These are phyloP conservation scores for Chaetophractus vellerosus DNA, from an alignment of 2,797 vertebrate species.

Conservation along the genomic window DNA sequence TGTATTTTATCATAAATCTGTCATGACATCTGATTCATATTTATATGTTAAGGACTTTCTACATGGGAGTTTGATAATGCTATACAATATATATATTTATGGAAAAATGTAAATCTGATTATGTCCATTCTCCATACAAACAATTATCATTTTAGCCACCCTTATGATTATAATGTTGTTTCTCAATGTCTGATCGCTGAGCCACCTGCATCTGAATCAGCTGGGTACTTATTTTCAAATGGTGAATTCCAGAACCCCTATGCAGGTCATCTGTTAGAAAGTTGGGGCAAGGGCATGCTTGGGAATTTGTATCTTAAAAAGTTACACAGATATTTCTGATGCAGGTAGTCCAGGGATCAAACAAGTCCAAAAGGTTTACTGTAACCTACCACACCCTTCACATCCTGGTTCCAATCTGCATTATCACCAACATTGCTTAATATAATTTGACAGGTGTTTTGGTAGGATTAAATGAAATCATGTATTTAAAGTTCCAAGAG, in stretches of 20 bases:
- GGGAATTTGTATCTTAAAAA: background rate
- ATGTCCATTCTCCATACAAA: background rate
- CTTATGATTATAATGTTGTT: background rate
- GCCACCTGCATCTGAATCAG: background rate
- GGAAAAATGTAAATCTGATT: background rate
- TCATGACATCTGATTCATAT: background rate
- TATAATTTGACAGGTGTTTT: background rate
- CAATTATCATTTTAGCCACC: background rate
- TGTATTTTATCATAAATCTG: background rate
- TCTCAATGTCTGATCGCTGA: background rate
- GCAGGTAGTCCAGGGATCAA: background rate
- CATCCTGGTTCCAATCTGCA: background rate
- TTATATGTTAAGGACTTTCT: constrained; percentile 28
- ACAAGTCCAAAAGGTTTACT: background rate
- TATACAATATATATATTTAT: background rate
- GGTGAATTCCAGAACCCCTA: background rate
- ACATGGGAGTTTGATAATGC: background rate
- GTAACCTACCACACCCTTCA: background rate
- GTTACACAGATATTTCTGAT: background rate
- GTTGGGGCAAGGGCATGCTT: background rate
- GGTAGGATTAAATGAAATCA: background rate
- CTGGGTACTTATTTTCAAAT: background rate
- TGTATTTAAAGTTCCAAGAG: background rate
- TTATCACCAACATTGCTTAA: background rate
- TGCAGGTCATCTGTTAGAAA: background rate